Conservation (phyloP, 2,888 invertebrate genomes). For the Acleris laterana region DNA sequence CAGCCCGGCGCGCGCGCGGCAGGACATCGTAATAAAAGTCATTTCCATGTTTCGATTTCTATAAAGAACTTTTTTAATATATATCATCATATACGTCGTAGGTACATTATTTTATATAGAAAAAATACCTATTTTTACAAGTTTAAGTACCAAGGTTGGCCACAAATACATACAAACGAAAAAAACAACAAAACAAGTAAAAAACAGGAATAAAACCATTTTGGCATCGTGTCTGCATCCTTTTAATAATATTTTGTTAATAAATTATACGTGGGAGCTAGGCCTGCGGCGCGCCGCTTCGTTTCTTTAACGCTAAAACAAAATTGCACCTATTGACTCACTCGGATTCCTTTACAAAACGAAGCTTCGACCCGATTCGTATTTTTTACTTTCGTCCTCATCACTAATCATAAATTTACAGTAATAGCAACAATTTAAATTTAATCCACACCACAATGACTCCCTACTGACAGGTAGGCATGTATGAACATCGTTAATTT, state of each 20-base stretch:
- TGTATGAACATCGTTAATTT: constrained; percentile 76
- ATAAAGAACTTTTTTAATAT: constrained; percentile 82
- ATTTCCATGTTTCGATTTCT: constrained; percentile 77
- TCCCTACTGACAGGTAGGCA: constrained; percentile 72
- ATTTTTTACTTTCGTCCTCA: constrained; percentile 72
- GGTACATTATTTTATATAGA: constrained; percentile 83
- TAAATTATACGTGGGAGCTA: constrained; percentile 71
- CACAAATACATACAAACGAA: constrained; percentile 82
- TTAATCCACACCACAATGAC: constrained; percentile 78
- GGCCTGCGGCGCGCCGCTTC: constrained; percentile 49
- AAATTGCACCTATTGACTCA: constrained; percentile 83
- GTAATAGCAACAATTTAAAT: constrained; percentile 81
- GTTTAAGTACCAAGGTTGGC: constrained; percentile 83
- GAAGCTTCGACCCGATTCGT: constrained; percentile 79
- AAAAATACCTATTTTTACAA: constrained; percentile 83
- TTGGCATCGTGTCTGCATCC: constrained; percentile 82
- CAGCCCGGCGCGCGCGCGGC: constrained; percentile 36
- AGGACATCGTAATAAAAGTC: constrained; percentile 76
- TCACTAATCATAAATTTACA: constrained; percentile 79
- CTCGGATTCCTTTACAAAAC: constrained; percentile 76
- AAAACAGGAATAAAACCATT: constrained; percentile 84
- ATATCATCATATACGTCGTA: constrained; percentile 80
- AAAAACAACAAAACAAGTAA: constrained; percentile 83
- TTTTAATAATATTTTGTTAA: constrained; percentile 73
- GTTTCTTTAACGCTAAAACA: constrained; percentile 67